Evolutionary conservation across 2,888 invertebrate species (phyloP).

Genomic region (Furcula furcula): DNA sequence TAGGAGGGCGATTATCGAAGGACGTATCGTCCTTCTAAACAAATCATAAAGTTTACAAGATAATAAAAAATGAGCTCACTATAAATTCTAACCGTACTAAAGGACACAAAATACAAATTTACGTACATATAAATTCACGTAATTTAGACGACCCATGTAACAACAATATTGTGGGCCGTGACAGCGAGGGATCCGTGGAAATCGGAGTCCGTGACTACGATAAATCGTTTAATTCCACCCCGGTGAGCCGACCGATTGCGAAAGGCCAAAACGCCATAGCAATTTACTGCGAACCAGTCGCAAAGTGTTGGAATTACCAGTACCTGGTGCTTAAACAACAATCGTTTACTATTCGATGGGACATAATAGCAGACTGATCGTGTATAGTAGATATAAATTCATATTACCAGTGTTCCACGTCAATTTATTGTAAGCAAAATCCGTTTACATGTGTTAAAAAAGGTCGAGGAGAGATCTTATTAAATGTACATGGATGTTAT

Average conservation of each 20-base stretch:
- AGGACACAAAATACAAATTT: conserved; percentile 23
- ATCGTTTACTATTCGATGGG: conserved; percentile 46
- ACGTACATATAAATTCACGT: conserved; percentile 38
- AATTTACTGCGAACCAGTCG: conserved; percentile 60
- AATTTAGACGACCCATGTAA: conserved; percentile 38
- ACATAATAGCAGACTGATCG: conserved; percentile 40
- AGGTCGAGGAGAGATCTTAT: background rate
- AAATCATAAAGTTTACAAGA: background rate
- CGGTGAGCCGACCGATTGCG: conserved; percentile 69
- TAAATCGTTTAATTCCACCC: conserved; percentile 78
- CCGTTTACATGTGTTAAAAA: background rate
- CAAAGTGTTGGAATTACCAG: conserved; percentile 40
- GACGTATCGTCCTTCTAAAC: background rate
- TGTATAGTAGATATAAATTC: conserved; percentile 25
- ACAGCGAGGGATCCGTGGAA: conserved; percentile 52
- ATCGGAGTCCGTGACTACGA: conserved; percentile 67
- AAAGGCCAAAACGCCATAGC: conserved; percentile 63
- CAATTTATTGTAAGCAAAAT: conserved; percentile 6
- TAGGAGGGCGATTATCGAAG: too few relatives aligned
- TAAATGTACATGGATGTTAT: background rate
- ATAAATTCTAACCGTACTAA: conserved; percentile 6
- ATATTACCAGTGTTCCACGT: conserved; percentile 13
- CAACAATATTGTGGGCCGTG: conserved; percentile 55
- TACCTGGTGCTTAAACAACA: conserved; percentile 36
- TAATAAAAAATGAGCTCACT: background rate